Conservation (phyloP, 2,113 vertebrate species). For the Cheilinus undulatus region DNA sequence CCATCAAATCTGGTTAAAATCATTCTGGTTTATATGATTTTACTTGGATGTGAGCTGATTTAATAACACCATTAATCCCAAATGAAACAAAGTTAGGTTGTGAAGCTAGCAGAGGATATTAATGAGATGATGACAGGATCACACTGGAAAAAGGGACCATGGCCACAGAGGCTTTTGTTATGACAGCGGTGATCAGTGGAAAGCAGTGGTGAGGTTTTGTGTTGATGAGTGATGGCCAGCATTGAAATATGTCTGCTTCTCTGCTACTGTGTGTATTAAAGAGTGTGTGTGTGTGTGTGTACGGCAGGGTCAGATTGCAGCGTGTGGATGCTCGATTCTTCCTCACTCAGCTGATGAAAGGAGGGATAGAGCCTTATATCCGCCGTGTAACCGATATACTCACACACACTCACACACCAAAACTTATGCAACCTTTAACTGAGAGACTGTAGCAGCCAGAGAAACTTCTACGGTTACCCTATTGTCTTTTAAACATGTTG, state of each 20-base stretch:
- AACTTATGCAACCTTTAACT: conserved; percentile 56
- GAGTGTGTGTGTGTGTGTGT: conserved; percentile 11
- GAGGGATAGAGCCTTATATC: conserved; percentile 59
- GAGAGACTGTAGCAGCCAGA: conserved; percentile 22
- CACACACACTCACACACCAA: conserved; percentile 29
- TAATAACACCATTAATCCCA: conserved; percentile 1
- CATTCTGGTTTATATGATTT: not conserved
- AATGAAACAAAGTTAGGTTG: not conserved
- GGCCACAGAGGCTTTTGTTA: not conserved
- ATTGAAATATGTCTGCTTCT: conserved; percentile 22
- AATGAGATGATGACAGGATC: conserved; percentile 1
- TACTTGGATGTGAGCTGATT: not conserved
- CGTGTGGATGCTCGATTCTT: conserved; percentile 40
- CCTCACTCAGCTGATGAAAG: conserved; percentile 75
- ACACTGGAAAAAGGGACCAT: not conserved
- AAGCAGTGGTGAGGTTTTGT: conserved; percentile 43
- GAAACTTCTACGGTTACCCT: conserved; percentile 44
- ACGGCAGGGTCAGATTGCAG: conserved; percentile 63
- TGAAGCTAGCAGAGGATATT: not conserved
- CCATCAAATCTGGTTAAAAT: not conserved
- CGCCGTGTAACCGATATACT: conserved; percentile 64
- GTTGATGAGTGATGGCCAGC: conserved; percentile 21
- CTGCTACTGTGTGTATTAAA: conserved; percentile 40
- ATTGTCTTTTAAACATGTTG: conserved; percentile 42
- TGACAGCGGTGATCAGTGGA: conserved; percentile 34